Evolutionary conservation across 2,888 invertebrate genomes (phyloP), one percentile per base, ranked within the genome.

Genomic region (Limnephilus marmoratus): DNA sequence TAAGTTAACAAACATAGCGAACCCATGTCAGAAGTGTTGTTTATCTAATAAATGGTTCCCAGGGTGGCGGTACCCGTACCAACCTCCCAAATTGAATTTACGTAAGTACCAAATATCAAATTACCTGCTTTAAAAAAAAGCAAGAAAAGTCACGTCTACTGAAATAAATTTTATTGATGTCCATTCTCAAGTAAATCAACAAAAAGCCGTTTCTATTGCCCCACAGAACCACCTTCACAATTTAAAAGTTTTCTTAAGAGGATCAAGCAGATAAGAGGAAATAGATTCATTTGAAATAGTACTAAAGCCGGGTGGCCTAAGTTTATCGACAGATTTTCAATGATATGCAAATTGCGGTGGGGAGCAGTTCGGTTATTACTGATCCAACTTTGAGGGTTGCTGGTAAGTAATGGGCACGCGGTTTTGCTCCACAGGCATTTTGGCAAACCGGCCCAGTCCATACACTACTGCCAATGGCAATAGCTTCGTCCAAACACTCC

Each of bases 251-350:
- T 68, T 68, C 68, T 68, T 24, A n/a, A 24, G 68, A 68, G 68
- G 68, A 68, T 68, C 68, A 68, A 68, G 24, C 68, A n/a, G 68
- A 34, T 82, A 82, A 82, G 82, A 34, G 18, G 82, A 34, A 82
- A 34, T 82, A 4, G 34, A 82, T 82, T 34, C 82, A 82, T 82
- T 34, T 82, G 34, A 82, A 82, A 34, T 34, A 34, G 29, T 31
- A 82, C 18, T 82, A 82, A 31, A 82, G 29, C 29, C 31, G 82
- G 82, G 82, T 34, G 82, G 34, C 82, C 29, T 34, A 82, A 82
- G 82, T 82, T 82, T 82, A 82, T 34, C 82, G 13, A 82, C 31
- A 82, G 82, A 82, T 82, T 82, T 82, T 82, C 82, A 82, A 82
- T 82, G 82, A 82, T 82, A 82, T 82, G 82, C 82, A 82, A 82